These are phyloP conservation scores for Ivindomyrus marchei DNA, from an alignment of 2,113 vertebrate species.

Conservation along the genomic window DNA sequence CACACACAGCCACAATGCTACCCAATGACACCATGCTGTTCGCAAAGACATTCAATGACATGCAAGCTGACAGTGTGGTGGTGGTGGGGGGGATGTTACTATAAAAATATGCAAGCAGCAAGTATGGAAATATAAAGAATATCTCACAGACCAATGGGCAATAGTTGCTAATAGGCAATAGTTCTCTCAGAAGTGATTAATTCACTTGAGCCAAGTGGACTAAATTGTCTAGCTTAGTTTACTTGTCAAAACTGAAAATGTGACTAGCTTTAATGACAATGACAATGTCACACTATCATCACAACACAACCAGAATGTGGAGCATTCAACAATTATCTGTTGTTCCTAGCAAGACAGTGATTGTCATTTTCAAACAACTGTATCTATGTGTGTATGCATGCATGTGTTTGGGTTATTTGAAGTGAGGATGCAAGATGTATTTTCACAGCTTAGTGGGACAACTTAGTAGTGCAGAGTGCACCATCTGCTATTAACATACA, in stretches of 20 bases:
- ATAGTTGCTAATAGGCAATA: not conserved
- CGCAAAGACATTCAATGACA: not conserved
- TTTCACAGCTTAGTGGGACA: not conserved
- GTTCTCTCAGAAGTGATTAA: slow-evolving; percentile 1
- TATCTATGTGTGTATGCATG: not conserved
- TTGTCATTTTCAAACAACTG: not conserved
- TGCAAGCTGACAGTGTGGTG: not conserved
- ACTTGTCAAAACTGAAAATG: not conserved
- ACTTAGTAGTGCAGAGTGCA: not conserved
- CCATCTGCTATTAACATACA: not conserved
- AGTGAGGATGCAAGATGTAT: not conserved
- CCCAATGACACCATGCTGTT: not conserved
- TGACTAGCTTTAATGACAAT: not conserved
- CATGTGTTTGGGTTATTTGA: not conserved
- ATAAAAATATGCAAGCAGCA: not conserved
- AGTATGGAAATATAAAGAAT: not conserved
- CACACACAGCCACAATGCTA: not conserved
- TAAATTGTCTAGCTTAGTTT: not conserved
- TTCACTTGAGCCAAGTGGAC: not conserved
- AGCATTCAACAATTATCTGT: not conserved
- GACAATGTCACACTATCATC: not conserved
- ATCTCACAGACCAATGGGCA: not conserved
- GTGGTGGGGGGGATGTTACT: not conserved
- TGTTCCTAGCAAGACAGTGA: not conserved
- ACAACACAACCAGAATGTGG: not conserved